Evolutionary conservation across 2,113 vertebrate genomes (phyloP).

Genomic region (Halcyon senegalensis): DNA sequence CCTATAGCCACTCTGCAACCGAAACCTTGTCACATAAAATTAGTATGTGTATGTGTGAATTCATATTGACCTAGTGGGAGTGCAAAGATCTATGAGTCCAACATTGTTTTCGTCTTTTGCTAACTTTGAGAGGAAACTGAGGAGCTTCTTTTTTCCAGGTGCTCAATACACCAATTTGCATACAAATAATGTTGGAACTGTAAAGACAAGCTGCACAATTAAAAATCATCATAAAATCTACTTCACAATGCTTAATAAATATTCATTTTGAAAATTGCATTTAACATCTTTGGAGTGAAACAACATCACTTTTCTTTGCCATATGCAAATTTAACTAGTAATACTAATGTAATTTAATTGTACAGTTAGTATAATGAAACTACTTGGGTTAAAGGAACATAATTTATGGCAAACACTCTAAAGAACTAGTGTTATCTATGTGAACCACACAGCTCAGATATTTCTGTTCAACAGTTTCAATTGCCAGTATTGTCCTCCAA

Average conservation of each 20-base stretch:
- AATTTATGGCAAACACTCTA: conserved; percentile 3
- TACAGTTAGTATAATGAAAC: conserved; percentile 25
- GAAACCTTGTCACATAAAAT: not conserved
- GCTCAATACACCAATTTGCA: not conserved
- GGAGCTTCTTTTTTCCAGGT: not conserved
- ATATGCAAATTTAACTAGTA: conserved; percentile 8
- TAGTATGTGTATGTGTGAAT: rapidly evolving
- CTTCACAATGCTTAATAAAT: conserved; percentile 43
- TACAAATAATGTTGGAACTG: conserved; percentile 27
- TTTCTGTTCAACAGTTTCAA: conserved; percentile 22
- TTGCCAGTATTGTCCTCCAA: not conserved
- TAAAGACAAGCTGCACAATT: not conserved
- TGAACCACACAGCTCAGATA: conserved; percentile 24
- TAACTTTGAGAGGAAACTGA: not conserved
- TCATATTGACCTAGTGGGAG: not conserved
- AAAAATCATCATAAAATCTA: conserved; percentile 25
- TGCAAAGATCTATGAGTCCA: not conserved
- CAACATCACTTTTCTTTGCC: not conserved
- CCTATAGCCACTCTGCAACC: not conserved
- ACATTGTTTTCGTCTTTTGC: not conserved
- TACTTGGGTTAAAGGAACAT: conserved; percentile 1
- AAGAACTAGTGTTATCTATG: conserved; percentile 26
- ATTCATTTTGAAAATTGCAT: conserved; percentile 47
- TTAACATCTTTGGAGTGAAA: conserved; percentile 27
- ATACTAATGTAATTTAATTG: conserved; percentile 43